Base-by-base conservation (phyloP, 2,113 vertebrate species). In the Apistogramma diplotaenia region DNA sequence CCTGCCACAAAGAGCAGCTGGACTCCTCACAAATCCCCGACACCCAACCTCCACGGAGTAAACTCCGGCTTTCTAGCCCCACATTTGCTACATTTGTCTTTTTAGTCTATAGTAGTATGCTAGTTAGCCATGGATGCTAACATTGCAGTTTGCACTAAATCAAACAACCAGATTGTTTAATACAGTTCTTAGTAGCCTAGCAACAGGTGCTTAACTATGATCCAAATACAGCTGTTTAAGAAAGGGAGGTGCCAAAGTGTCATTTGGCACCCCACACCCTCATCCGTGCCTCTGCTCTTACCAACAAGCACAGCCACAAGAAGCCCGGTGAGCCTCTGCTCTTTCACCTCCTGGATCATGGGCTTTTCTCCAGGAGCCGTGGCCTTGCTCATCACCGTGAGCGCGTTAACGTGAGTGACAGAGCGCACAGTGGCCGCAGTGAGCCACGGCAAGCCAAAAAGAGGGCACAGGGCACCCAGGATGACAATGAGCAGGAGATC, bases 311-410 rank as follows among this genome's bases (percentile, higher is more conserved):
- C 87, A 8, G 98, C 94, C 40, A 99, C 98, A 7, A 96, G 91
- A 78, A 97, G 94, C 55, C 97, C 98, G 0, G 98, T 99, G 86
- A 99, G 91, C 79, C 98, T 95, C 93, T 99, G 98, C 89, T 99
- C 98, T 85, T 99, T 98, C 85, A 99, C 98, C 92, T 98, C 97
- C 93, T 98, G 94, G 53, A 99, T 99, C 94, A 96, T 94, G 71
- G 97, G 97, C 90, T 98, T 98, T 74, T 99, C 98, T 3, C 98
- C 98, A 0, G 98, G 98, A 0, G 98, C 98, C 0, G 97, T 98
- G 87, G 96, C 97, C 73, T 98, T 99, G 94, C 98, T 99, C 98
- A 99, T 99, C 76, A 99, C 96, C 0, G 98, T 99, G 79, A 99
- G 94, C 0, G 98, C 98, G 0, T 99, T 99, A 91, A 99, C 97